Evolutionary conservation across 2,888 invertebrate genomes (phyloP), one percentile per base, ranked within the genome.

Genomic region (Eumacrocentrus americanus): DNA sequence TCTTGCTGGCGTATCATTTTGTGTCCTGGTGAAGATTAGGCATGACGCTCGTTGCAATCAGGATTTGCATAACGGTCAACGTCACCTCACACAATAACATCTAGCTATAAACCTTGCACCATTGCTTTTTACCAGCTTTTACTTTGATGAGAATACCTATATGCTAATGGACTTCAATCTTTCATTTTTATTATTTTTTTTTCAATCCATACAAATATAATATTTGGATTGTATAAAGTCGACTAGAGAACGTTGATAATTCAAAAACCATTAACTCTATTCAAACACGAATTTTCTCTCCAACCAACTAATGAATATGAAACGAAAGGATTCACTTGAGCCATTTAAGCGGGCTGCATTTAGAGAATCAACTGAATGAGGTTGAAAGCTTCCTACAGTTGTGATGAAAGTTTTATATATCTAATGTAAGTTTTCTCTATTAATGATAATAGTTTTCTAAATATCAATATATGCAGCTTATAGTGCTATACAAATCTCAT

Each of bases 51-150:
- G 59, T 60, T 64, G 64, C 65, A 68, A 70, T 68, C 62, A 65
- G 64, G 71, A 73, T 73, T 73, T 71, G 68, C 71, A 73, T 73
- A 73, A 73, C 70, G 66, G 64, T 66, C 64, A 64, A 56, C 52
- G 51, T 52, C 16, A 51, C 51, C 20, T 12, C n/a, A 38, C 12
- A 38, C 38, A 38, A n/a, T 14, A 38, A 12, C n/a, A n/a, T n/a
- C n/a, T n/a, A n/a, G n/a, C n/a, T n/a, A n/a, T n/a, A n/a, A n/a
- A n/a, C n/a, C n/a, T n/a, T n/a, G n/a, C n/a, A n/a, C n/a, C n/a
- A n/a, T n/a, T n/a, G n/a, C n/a, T n/a, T n/a, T n/a, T n/a, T n/a
- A n/a, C n/a, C n/a, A n/a, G n/a, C n/a, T n/a, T n/a, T n/a, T n/a
- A n/a, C n/a, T n/a, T n/a, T n/a, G n/a, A n/a, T n/a, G n/a, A n/a